Evolutionary conservation across 1,140 invertebrate species (phyloP), one percentile per base, ranked within the genome.

Genomic region (Caerostris darwini): DNA sequence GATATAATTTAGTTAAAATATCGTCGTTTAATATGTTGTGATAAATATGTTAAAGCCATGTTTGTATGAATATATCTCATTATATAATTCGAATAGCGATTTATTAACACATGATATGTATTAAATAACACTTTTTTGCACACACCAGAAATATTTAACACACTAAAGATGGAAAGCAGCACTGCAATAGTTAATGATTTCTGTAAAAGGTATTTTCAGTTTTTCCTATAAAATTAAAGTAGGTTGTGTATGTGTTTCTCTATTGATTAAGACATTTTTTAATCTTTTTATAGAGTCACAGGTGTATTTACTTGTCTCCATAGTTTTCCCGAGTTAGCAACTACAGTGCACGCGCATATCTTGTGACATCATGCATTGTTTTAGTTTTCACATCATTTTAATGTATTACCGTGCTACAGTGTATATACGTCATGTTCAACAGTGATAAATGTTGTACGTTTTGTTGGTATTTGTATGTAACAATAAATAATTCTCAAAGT

Each of bases 401-500:
- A 77, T 50, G 34, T 77, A 34, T 8, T 14, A 34, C 50, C 34
- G 7, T 77, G 71, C 50, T 50, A 7, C 71, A 77, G 71, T 77
- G 71, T 77, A 77, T 10, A 77, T 50, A 77, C 34, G 8, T 77
- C 71, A 77, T 77, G 71, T 53, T 77, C 71, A 12, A 53, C 71
- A 77, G 71, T 53, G 50, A 53, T 50, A 53, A 53, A 50, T 7
- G 12, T 77, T 77, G 50, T 5, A 77, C 50, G 7, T 77, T 77
- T 34, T 34, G 2, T 12, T 12, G 3, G 50, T 53, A 12, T 53
- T 8, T 50, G 8, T 77, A 34, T n/a, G 19, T 77, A 12, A 12
- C 3, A 77, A 77, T 77, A 77, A 77, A 77, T 77, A 14, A 12
- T 77, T 77, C 58, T n/a, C n/a, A n/a, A n/a, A n/a, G n/a, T n/a